These are phyloP conservation scores for Danionella cerebrum DNA, from an alignment of 2,113 vertebrate species.

Conservation along the genomic window DNA sequence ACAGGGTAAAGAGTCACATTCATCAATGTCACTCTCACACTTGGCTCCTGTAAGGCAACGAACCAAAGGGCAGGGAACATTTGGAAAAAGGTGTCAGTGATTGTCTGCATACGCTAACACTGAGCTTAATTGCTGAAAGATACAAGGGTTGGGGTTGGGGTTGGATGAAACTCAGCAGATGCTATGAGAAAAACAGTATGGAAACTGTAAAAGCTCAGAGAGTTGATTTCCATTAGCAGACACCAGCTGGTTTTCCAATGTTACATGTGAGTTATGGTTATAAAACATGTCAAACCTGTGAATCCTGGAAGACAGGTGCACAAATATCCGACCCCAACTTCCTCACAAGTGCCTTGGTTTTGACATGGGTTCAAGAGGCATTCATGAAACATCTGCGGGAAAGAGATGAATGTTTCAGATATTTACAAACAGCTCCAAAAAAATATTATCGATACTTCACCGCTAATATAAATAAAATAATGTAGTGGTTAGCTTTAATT, in stretches of 20 bases:
- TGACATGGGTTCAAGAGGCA: slow-evolving; percentile 91
- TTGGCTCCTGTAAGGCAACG: slow-evolving; percentile 75
- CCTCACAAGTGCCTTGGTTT: slow-evolving; percentile 88
- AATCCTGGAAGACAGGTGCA: slow-evolving; percentile 76
- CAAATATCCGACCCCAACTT: slow-evolving; percentile 83
- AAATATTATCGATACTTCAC: background rate
- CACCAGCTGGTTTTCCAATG: background rate
- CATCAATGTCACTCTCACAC: slow-evolving; percentile 87
- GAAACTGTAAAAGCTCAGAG: background rate
- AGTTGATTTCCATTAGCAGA: background rate
- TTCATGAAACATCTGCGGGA: slow-evolving; percentile 86
- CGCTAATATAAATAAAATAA: no score
- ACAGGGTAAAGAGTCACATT: slow-evolving; percentile 85
- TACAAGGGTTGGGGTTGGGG: background rate
- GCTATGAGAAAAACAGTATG: background rate
- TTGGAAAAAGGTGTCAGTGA: background rate
- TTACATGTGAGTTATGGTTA: background rate
- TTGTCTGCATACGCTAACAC: background rate
- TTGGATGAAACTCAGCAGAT: background rate
- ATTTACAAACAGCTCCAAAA: background rate
- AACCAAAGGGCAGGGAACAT: slow-evolving; percentile 22
- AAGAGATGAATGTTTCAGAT: background rate
- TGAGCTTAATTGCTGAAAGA: background rate
- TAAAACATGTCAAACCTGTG: slow-evolving; percentile 55
- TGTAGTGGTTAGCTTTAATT: no score